A percentile compares a stretch with the other conserved stretches of the same genome.
Evolutionary conservation across 2,113 vertebrate genomes (phyloP).

Genomic region (Erythrocebus patas): DNA sequence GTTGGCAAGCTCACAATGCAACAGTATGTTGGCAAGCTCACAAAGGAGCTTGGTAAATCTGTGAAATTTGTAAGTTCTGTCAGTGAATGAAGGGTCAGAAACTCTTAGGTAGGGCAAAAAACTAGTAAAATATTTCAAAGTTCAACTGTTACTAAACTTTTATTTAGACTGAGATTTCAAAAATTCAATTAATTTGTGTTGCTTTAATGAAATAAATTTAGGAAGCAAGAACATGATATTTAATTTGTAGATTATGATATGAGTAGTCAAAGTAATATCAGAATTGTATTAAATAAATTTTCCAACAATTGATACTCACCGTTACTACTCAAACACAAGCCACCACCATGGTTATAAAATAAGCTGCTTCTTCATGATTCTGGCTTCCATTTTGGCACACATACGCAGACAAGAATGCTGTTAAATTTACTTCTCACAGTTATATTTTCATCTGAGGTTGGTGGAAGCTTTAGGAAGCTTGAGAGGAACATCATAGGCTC

Average conservation of each 20-base stretch:
- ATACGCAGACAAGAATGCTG: slow-evolving; percentile 85
- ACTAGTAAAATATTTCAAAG: background rate
- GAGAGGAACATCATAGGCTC: slow-evolving; percentile 81
- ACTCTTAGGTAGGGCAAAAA: too few species aligned
- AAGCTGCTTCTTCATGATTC: slow-evolving; percentile 82
- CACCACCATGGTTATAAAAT: slow-evolving; percentile 91
- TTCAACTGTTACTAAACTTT: background rate
- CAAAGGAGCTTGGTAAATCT: background rate
- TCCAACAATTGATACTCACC: slow-evolving; percentile 80
- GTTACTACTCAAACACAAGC: slow-evolving; percentile 87
- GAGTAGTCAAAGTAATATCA: background rate
- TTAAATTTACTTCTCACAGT: slow-evolving; percentile 84
- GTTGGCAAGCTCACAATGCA: background rate
- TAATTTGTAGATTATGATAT: background rate
- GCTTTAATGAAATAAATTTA: background rate
- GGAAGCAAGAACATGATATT: background rate
- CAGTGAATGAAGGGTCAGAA: background rate
- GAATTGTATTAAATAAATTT: background rate
- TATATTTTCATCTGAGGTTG: slow-evolving; percentile 84
- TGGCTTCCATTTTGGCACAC: slow-evolving; percentile 78
- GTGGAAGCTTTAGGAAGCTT: background rate
- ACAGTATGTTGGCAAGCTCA: background rate
- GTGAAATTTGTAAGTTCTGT: background rate
- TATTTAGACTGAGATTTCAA: background rate
- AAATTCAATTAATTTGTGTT: background rate